phyloP scores from a whole-genome alignment of 1,140 invertebrate species.

The Hormaphis cornu region DNA sequence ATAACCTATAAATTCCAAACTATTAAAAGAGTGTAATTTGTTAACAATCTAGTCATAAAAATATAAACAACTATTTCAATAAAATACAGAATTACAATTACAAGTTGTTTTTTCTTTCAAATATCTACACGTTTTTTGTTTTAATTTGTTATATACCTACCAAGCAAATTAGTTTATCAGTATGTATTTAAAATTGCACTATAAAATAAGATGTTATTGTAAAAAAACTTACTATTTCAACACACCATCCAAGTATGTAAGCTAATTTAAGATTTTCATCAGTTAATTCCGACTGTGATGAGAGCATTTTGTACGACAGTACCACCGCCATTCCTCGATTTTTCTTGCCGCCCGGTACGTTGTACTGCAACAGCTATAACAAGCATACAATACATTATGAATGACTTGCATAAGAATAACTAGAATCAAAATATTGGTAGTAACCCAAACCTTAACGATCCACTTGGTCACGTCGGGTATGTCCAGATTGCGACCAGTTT shows the following conservation, averaged over 20 bases:
- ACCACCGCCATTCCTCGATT: conserved; percentile 72
- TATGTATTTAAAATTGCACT: background rate
- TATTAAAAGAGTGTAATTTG: no score
- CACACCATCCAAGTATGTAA: conserved; percentile 84
- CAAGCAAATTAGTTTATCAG: no score
- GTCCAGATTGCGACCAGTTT: conserved; percentile 58
- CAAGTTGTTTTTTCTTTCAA: no score
- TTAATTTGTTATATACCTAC: no score
- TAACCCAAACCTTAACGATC: conserved; percentile 58
- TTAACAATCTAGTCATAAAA: no score
- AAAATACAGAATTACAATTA: no score
- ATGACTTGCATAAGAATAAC: background rate
- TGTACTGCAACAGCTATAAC: conserved; percentile 63
- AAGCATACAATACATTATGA: conserved; percentile 32
- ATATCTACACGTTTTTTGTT: no score
- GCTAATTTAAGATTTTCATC: conserved; percentile 69
- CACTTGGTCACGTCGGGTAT: conserved; percentile 67
- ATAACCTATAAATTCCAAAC: no score
- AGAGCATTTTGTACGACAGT: conserved; percentile 66
- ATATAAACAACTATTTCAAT: no score
- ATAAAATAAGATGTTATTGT: background rate
- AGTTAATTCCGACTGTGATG: conserved; percentile 48
- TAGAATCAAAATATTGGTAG: background rate
- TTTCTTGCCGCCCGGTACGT: conserved; percentile 68
- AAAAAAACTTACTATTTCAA: conserved; percentile 69